Evolutionary conservation across 2,113 vertebrate species (phyloP), one percentile per base, ranked within the genome.

Genomic region (Montifringilla adamsi): DNA sequence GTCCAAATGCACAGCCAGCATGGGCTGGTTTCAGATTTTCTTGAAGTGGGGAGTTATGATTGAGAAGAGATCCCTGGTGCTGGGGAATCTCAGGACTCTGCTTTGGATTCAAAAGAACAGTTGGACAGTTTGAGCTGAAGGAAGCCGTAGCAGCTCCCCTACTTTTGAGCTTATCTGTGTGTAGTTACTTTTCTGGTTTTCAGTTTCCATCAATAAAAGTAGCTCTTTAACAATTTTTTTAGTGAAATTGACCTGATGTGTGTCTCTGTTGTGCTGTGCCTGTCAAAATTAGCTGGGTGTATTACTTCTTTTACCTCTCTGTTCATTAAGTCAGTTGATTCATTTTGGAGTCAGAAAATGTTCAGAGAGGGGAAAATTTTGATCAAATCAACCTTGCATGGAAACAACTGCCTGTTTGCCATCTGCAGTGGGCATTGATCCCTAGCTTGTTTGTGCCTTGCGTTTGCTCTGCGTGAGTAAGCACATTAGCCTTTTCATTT

Each of bases 401-500:
- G 73, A 95, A 95, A 59, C 66, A 91, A 89, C 49, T 78, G 81
- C 79, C 73, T 92, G 66, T 91, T 90, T 95, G 94, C 97, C 97
- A 97, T 97, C 97, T 98, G 97, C 97, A 96, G 96, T 59, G 89
- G 96, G 95, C 95, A 95, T 92, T 96, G 93, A 96, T 95, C 94
- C 94, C 95, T 97, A 52, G 72, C 92, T 97, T 93, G 91, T 93
- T 96, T 95, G 93, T 96, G 96, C 58, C 81, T 96, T 90, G 92
- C 58, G 68, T 96, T 97, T 97, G 94, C 96, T 95, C 94, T 96
- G 94, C 89, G 41, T 95, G 96, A 96, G 90, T 97, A 96, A 97
- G 92, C 96, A 89, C 96, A 97, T 97, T 94, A 94, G 96, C 79
- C 97, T 97, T 98, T 98, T 98, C 88, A 96, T 96, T 97, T 97